Base-by-base conservation (phyloP, 2,113 vertebrate genomes). In the Equus przewalskii region DNA sequence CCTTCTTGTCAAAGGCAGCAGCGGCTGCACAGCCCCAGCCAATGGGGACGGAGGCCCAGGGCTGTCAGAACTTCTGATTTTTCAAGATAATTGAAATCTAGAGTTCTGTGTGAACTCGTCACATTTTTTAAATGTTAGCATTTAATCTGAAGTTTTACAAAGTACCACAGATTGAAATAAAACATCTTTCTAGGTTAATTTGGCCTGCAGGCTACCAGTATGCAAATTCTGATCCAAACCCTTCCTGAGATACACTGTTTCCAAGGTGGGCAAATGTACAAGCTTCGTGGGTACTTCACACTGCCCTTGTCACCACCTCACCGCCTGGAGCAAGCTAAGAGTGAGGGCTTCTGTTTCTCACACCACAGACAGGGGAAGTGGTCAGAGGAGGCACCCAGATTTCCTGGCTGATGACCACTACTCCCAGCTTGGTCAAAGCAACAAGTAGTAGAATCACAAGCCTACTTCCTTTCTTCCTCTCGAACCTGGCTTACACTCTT, bases 261-360 rank as follows among this genome's bases (percentile, higher is more conserved):
- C 80, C 22, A 24, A 60, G 46, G 41, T 88, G 54, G 28, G n/a
- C 36, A 85, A 78, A 81, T 33, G 33, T 36, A 41, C 49, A 33
- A 51, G 51, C 14, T 18, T 24, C 56, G 30, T 0, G 30, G 60
- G 46, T 6, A 44, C 12, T 30, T 54, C 1, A 1, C 11, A 16
- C 49, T 12, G 58, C 4, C 10, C 11, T 65, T 33, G n/a, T 5
- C 18, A 0, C 6, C 18, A 5, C 6, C 69, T 12, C 19, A 24
- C 51, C 13, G 12, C 36, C 90, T 67, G 24, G 41, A 65, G 24
- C 19, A 30, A 12, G 85, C 21, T 58, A 41, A 75, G 86, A 89
- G 58, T 10, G 7, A 36, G 46, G 2, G 22, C 28, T 21, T 79
- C 1, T 36, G 11, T 41, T 81, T 75, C 75, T 44, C 65, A 11